phyloP scores from a whole-genome alignment of 1,140 invertebrate genomes.

The Drepana arcuata region DNA sequence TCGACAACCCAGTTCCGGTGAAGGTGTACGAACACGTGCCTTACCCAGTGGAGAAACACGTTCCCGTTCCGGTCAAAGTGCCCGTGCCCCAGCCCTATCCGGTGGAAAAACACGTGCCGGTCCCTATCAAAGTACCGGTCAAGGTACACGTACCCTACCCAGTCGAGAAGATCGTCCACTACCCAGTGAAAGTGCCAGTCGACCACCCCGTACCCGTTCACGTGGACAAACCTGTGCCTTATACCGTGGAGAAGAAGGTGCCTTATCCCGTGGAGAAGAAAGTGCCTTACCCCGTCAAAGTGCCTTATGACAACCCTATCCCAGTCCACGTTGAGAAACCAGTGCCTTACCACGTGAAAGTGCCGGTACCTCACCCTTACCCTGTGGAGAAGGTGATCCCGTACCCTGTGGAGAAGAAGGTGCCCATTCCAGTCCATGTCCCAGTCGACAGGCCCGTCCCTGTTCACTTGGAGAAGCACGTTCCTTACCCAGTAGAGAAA shows the following conservation, averaged over 20 bases:
- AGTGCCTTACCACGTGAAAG: constrained; percentile 73
- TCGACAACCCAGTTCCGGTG: constrained; percentile 76
- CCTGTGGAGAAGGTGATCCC: constrained; percentile 73
- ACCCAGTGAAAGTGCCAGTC: constrained; percentile 79
- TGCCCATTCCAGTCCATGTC: constrained; percentile 75
- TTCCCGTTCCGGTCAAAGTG: constrained; percentile 79
- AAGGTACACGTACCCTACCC: constrained; percentile 79
- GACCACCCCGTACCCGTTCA: constrained; percentile 78
- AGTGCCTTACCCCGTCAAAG: constrained; percentile 75
- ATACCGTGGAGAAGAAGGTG: constrained; percentile 74
- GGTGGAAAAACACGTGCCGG: constrained; percentile 79
- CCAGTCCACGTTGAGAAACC: constrained; percentile 74
- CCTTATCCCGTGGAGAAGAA: constrained; percentile 77
- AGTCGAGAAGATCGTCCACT: constrained; percentile 81
- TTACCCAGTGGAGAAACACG: constrained; percentile 77
- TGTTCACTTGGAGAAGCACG: constrained; percentile 77
- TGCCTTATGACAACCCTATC: constrained; percentile 74
- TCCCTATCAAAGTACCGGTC: constrained; percentile 79
- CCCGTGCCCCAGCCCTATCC: constrained; percentile 80
- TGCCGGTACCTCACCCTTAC: constrained; percentile 74
- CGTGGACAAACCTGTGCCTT: constrained; percentile 73
- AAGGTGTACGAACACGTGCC: constrained; percentile 77
- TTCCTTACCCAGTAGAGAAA: constrained; percentile 75
- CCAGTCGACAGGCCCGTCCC: constrained; percentile 73
- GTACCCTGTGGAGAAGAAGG: constrained; percentile 74